phyloP scores from a whole-genome alignment of 1,140 invertebrate species.

The Radopholus similis region DNA sequence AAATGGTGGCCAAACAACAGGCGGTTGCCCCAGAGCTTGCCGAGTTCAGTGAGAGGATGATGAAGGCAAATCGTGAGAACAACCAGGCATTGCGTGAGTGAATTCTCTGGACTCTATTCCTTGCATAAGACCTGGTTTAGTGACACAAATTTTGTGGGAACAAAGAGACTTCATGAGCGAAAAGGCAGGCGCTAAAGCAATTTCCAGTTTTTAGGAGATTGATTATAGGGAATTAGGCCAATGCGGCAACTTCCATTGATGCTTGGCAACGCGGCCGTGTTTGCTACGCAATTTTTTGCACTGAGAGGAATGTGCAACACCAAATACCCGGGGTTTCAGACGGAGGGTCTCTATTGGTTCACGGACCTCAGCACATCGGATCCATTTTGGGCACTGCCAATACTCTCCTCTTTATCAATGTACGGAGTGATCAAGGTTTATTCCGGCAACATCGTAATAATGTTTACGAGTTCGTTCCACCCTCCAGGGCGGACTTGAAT shows the following conservation, averaged over 20 bases:
- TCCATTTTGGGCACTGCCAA: conserved; percentile 80
- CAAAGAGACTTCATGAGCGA: conserved; percentile 48
- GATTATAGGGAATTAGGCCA: conserved; percentile 41
- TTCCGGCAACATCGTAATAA: too few species aligned
- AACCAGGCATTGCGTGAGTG: conserved; percentile 46
- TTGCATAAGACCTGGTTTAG: conserved; percentile 13
- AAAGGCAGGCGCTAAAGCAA: too few species aligned
- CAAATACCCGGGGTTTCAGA: conserved; percentile 60
- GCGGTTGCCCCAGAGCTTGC: conserved; percentile 41
- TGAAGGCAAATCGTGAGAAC: conserved; percentile 45
- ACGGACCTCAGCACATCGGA: conserved; percentile 82
- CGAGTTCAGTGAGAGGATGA: conserved; percentile 42
- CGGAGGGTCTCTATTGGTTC: conserved; percentile 89
- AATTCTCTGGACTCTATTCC: background rate
- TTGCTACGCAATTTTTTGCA: conserved; percentile 59
- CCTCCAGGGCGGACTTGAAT: too few species aligned
- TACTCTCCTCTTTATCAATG: conserved; percentile 77
- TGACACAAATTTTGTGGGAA: conserved; percentile 53
- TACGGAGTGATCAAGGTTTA: conserved; percentile 73
- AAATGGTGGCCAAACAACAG: conserved; percentile 43
- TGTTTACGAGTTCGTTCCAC: too few species aligned
- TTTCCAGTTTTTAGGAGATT: background rate
- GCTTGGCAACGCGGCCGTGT: conserved; percentile 48
- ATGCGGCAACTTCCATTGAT: conserved; percentile 47
- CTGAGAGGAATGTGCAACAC: conserved; percentile 43